Base-by-base conservation (phyloP, 2,113 vertebrate species). In the Sinosuthora webbiana region DNA sequence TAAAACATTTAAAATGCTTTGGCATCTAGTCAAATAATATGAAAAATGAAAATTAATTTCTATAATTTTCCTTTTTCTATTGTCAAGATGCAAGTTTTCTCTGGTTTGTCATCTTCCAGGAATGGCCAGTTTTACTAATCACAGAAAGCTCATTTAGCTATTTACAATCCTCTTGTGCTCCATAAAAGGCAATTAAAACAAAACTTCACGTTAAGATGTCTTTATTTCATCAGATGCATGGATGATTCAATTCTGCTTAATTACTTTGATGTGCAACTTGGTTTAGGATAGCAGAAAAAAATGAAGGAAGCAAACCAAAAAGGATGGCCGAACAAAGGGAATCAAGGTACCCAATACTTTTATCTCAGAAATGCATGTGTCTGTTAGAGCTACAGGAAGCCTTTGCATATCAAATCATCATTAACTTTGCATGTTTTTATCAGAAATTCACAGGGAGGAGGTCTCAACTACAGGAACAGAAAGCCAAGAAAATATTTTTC, bases 101-200 rank as follows among this genome's bases (percentile, higher is more conserved):
- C 50, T 39, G 55, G 28, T 49, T 84, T 96, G 70, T 91, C 24
- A 56, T 91, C 97, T 92, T 97, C 94, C 44, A 8, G 69, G 44
- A 71, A 80, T 7, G 7, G 93, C 37, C 89, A 69, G 59, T 84
- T 97, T 91, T 93, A 82, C 68, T 96, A 95, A 96, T 80, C 69
- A 94, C 39, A 59, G 88, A 94, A 92, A 94, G 71, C 80, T 92
- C 63, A 93, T 91, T 56, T 96, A 88, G 78, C 89, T 96, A 74
- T 84, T 94, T 83, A 95, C 56, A 95, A 90, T 84, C 94, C 79
- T 88, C 92, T 81, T 30, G 49, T 90, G 95, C 24, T 88, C 60
- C 86, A 96, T 96, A 95, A 86, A 96, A 97, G 67, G 56, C 87
- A 95, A 97, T 96, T 96, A 97, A 93, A 97, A 86, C 92, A 97